Percentiles rank a stretch among this genome's conserved stretches.
These are phyloP conservation scores for Morbakka virulenta DNA, from an alignment of 30 jellyfish, hydroid and myxozoan genomes.

Conservation along the genomic window DNA sequence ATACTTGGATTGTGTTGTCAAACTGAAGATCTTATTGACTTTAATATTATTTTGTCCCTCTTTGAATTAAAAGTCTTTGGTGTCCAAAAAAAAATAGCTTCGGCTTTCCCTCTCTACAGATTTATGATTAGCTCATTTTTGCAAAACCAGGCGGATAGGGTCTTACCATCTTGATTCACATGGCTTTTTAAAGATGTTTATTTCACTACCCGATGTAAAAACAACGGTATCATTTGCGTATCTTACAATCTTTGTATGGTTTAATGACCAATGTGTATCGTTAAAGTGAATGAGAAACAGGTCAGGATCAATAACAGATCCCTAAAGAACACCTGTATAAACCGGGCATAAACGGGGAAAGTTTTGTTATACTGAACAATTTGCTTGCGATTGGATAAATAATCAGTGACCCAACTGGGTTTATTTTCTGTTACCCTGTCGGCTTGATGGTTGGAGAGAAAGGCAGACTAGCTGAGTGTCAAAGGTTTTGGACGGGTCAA, in stretches of 20 bases:
- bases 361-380: not conserved
- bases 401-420: not conserved
- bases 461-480: not conserved
- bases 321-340: not conserved
- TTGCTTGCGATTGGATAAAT: not conserved
- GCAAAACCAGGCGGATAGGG: not conserved
- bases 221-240: not conserved
- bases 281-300: not conserved
- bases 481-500: not conserved
- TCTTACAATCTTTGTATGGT: not conserved
- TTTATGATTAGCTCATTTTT: not conserved
- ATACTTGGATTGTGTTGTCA: not conserved
- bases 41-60: not conserved
- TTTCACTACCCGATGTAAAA: not conserved
- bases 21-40: not conserved
- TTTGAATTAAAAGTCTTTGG: not conserved
- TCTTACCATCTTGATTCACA: not conserved
- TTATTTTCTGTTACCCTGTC: not conserved
- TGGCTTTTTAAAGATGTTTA: not conserved
- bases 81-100: not conserved
- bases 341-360: not conserved
- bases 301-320: not conserved
- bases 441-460: not conserved
- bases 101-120: not conserved
- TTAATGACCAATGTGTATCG: not conserved